Evolutionary conservation across 2,888 invertebrate genomes (phyloP).

Genomic region (Thyatira batis): DNA sequence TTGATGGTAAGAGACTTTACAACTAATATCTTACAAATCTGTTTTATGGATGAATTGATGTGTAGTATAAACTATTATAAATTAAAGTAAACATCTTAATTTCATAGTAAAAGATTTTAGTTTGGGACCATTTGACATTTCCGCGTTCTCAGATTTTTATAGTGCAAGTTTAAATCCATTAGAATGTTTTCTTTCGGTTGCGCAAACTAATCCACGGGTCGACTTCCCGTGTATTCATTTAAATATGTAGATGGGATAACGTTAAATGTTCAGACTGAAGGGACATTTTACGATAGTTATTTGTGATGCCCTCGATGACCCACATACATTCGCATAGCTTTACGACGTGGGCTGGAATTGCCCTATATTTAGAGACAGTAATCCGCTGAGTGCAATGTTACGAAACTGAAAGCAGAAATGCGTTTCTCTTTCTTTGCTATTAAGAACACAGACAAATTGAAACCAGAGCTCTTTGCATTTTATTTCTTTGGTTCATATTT

Average conservation of each 20-base stretch:
- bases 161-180: slow-evolving; percentile 14
- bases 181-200: slow-evolving; percentile 11
- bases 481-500: too few species aligned
- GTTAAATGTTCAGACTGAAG: slow-evolving; percentile 43
- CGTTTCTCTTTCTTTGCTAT: slow-evolving; percentile 12
- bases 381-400: slow-evolving; percentile 52
- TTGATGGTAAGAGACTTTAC: not conserved
- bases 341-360: slow-evolving; percentile 51
- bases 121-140: slow-evolving; percentile 9
- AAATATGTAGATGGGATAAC: slow-evolving; percentile 18
- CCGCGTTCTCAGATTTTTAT: slow-evolving; percentile 17
- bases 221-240: slow-evolving; percentile 17
- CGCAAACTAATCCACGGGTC: slow-evolving; percentile 15
- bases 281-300: slow-evolving; percentile 63
- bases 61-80: not conserved
- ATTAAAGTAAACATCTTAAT: not conserved
- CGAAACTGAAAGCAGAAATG: slow-evolving; percentile 46
- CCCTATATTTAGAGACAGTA: slow-evolving; percentile 69
- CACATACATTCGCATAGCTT: slow-evolving; percentile 68
- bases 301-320: slow-evolving; percentile 63
- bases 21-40: too few species aligned
- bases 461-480: slow-evolving; percentile 1
- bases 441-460: slow-evolving; percentile 9
- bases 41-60: too few species aligned
- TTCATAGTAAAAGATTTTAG: not conserved